Evolutionary conservation across 2,888 invertebrate genomes (phyloP).

Genomic region (Drosophila hamatofila): DNA sequence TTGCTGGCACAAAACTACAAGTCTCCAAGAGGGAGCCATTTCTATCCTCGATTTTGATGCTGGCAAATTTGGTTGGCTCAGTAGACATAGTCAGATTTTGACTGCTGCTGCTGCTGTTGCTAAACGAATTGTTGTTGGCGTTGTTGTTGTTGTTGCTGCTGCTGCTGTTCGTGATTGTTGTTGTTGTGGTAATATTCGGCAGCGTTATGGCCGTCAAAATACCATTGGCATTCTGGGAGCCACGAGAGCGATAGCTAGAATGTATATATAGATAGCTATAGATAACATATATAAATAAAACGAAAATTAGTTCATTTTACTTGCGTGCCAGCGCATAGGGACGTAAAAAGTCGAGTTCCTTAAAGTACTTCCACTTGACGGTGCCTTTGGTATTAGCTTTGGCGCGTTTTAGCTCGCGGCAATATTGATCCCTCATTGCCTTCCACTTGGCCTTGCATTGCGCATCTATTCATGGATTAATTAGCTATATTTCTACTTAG

Average conservation of each 20-base stretch:
- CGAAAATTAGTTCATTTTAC: constrained; percentile 57
- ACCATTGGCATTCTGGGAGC: constrained; percentile 39
- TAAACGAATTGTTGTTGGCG: constrained; percentile 52
- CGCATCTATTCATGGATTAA: constrained; percentile 52
- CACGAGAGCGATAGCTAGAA: constrained; percentile 77
- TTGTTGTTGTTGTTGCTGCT: constrained; percentile 58
- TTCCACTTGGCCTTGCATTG: constrained; percentile 84
- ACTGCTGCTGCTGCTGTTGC: constrained; percentile 67
- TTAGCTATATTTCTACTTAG: background rate
- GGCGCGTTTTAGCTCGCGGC: constrained; percentile 82
- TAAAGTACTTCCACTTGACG: constrained; percentile 84
- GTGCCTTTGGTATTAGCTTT: constrained; percentile 76
- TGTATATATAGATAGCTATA: background rate
- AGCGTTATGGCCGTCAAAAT: constrained; percentile 16
- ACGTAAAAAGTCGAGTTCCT: constrained; percentile 81
- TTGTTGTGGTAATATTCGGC: constrained; percentile 18
- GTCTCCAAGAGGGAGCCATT: constrained; percentile 54
- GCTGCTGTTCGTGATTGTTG: constrained; percentile 26
- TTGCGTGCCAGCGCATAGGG: constrained; percentile 83
- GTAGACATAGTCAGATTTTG: constrained; percentile 53
- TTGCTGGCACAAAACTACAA: constrained; percentile 57
- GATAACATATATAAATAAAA: background rate
- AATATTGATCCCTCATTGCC: constrained; percentile 84
- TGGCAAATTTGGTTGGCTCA: constrained; percentile 60
- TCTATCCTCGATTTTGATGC: constrained; percentile 77